Evolutionary conservation across 2,797 vertebrate genomes (phyloP), one percentile per base, ranked within the genome.

Genomic region (Acanthopagrus latus): DNA sequence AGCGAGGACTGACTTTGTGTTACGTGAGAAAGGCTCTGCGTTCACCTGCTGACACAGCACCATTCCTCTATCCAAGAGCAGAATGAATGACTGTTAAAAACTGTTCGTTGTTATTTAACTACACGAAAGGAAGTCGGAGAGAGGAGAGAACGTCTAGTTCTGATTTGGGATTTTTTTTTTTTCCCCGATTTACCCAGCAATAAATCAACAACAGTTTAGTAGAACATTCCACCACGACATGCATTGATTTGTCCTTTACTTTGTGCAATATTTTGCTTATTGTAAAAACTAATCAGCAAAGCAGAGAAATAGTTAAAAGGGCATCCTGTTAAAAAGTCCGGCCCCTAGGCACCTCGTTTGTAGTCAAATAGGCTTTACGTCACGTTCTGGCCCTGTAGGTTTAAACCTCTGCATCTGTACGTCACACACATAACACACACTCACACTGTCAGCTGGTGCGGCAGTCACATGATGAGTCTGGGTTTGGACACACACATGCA

Each of bases 401-500:
- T 72, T 65, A 77, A 23, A 72, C 63, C 10, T 47, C 25, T 62
- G 29, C 68, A 62, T 8, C 5, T 67, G 56, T 17, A 57, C 65
- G 38, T 48, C 41, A 12, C 62, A 54, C 68, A 14, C 16, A 62
- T 27, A 73, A 67, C 70, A 52, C 27, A n/a, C 46, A 43, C 71
- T 47, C 79, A 64, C 48, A 75, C 52, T 27, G 64, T 78, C 69
- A 82, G 75, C 74, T 66, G 70, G 50, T 62, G 12, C 47, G 58
- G 21, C 7, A 1, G 60, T 74, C 87, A 85, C 77, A 80, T 79
- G 81, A 82, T 46, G 44, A 73, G 64, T 80, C 60, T 74, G 46
- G n/a, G 44, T 71, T 33, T 38, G 55, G 20, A 69, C 73, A 54
- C 75, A 57, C n/a, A 58, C 21, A 43, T 27, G 8, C 58, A 60